Evolutionary conservation across 2,888 invertebrate species (phyloP).

Genomic region (Notodonta dromedarius): DNA sequence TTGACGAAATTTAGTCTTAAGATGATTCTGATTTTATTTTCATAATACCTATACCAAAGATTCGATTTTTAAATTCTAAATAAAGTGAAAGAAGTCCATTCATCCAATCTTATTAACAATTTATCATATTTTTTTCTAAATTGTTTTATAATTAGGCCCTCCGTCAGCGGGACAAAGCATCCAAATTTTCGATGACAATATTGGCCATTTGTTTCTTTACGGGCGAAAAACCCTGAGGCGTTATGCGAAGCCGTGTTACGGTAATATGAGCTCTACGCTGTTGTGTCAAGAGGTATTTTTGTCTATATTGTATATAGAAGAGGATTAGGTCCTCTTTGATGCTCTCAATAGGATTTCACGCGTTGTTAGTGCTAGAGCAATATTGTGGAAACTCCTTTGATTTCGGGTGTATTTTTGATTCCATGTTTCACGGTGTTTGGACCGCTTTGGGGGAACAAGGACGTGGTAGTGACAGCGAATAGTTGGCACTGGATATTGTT

Average conservation of each 20-base stretch:
- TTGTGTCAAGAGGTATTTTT: conserved; percentile 31
- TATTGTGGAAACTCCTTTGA: conserved; percentile 78
- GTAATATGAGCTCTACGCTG: conserved; percentile 34
- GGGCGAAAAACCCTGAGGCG: conserved; percentile 49
- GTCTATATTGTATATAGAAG: conserved; percentile 19
- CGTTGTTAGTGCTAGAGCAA: conserved; percentile 78
- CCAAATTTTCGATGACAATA: conserved; percentile 41
- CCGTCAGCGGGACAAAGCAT: conserved; percentile 31
- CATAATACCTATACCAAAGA: too few species aligned
- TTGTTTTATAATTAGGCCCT: conserved; percentile 37
- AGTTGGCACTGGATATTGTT: too few species aligned
- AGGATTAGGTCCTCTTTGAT: conserved; percentile 74
- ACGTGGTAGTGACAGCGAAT: conserved; percentile 26
- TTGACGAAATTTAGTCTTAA: too few species aligned
- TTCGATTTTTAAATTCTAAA: too few species aligned
- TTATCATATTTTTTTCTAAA: conserved; percentile 14
- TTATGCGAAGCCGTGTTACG: conserved; percentile 7
- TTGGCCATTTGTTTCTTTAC: conserved; percentile 51
- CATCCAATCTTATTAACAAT: too few species aligned
- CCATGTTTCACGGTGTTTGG: conserved; percentile 71
- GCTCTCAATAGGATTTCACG: conserved; percentile 81
- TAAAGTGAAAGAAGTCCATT: too few species aligned
- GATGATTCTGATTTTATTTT: too few species aligned
- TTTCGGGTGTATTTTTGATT: conserved; percentile 81
- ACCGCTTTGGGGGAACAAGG: conserved; percentile 35